Percentiles rank a stretch among this genome's conserved stretches.
These are phyloP conservation scores for Philonicus albiceps DNA, from an alignment of 2,888 invertebrate genomes.

Conservation along the genomic window DNA sequence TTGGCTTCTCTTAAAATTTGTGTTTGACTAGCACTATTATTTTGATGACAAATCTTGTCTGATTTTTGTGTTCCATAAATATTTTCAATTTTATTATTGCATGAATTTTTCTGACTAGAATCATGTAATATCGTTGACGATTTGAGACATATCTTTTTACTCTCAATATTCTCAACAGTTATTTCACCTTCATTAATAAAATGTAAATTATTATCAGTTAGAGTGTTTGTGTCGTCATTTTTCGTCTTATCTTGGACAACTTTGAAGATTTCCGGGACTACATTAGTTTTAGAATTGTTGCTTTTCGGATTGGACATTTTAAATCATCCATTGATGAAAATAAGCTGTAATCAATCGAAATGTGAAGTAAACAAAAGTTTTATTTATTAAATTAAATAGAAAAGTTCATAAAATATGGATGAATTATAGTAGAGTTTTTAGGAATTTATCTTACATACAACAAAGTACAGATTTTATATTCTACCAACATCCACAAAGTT, in stretches of 20 bases:
- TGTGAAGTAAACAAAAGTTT: neutral
- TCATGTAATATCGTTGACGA: neutral
- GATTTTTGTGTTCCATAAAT: neutral
- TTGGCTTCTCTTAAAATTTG: neutral
- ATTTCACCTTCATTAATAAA: conserved; percentile 57
- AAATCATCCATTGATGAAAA: conserved; percentile 19
- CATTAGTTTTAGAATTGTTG: neutral
- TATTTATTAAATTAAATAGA: neutral
- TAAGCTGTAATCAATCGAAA: neutral
- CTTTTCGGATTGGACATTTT: conserved; percentile 5
- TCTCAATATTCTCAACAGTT: neutral
- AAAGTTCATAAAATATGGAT: neutral
- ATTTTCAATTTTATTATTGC: conserved; percentile 2
- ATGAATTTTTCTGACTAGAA: conserved; percentile 14
- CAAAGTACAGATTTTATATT: no score
- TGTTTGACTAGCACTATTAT: neutral
- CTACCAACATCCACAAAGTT: no score
- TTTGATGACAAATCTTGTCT: neutral
- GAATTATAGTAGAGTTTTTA: no score
- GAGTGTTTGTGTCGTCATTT: conserved; percentile 53
- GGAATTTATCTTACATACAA: no score
- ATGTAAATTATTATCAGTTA: conserved; percentile 58
- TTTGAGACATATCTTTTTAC: neutral
- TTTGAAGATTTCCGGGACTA: neutral
- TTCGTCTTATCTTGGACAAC: neutral